These are phyloP conservation scores for Phortica okadai DNA, from an alignment of 2,888 invertebrate species.

Conservation along the genomic window DNA sequence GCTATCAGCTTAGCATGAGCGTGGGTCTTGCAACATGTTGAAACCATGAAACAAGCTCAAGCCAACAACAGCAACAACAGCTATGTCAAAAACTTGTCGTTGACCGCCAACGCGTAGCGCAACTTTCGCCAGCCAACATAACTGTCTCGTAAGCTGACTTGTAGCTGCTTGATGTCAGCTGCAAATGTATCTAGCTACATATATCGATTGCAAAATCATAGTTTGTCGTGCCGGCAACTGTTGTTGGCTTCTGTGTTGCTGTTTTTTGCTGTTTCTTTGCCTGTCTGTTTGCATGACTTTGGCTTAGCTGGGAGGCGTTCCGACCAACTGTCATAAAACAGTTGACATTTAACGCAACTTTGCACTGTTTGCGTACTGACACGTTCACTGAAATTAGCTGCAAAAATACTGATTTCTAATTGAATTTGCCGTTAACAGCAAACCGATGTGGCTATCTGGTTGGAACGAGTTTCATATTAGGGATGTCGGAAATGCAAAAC, in stretches of 20 bases:
- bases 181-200: not conserved
- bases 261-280: slow-evolving; percentile 7
- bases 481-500: not conserved
- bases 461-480: not conserved
- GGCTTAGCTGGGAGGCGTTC: not conserved
- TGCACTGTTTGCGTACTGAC: not conserved
- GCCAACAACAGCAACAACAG: not conserved
- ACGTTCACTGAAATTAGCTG: slow-evolving; percentile 18
- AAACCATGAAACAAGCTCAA: slow-evolving; percentile 16
- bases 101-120: slow-evolving; percentile 11
- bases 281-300: not conserved
- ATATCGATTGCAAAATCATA: slow-evolving; percentile 24
- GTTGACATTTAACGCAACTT: slow-evolving; percentile 16
- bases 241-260: slow-evolving; percentile 10
- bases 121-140: slow-evolving; percentile 10
- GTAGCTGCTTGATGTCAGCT: slow-evolving; percentile 1
- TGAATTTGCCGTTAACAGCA: slow-evolving; percentile 31
- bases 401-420: slow-evolving; percentile 24
- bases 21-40: slow-evolving; percentile 22
- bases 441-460: not conserved
- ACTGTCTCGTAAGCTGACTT: not conserved
- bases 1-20: not conserved
- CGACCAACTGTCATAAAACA: slow-evolving; percentile 19
- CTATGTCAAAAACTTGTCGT: not conserved
- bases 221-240: not conserved